phyloP scores from a whole-genome alignment of 2,797 vertebrate genomes.

The Sebastes paucispinis region DNA sequence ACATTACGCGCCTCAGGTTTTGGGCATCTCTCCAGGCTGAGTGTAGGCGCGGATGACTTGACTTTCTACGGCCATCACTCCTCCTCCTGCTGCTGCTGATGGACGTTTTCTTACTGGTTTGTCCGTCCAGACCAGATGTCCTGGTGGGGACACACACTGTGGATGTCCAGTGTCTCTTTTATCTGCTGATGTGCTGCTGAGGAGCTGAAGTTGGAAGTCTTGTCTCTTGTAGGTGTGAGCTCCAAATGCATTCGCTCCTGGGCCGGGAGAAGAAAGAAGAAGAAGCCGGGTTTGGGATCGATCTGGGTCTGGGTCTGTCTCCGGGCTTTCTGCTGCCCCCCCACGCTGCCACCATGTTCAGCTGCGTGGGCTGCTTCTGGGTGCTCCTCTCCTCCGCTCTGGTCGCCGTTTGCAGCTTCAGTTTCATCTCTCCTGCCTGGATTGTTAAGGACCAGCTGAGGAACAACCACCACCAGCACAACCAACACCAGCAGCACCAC shows the following conservation, averaged over 20 bases:
- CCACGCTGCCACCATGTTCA: slow-evolving; percentile 87
- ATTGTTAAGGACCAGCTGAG: slow-evolving; percentile 84
- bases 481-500: slow-evolving; percentile 26
- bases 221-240: slow-evolving; percentile 66
- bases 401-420: slow-evolving; percentile 88
- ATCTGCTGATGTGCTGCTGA: slow-evolving; percentile 47
- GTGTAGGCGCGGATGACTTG: slow-evolving; percentile 39
- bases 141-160: slow-evolving; percentile 12
- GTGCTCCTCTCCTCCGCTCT: slow-evolving; percentile 89
- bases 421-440: slow-evolving; percentile 91
- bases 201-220: slow-evolving; percentile 62
- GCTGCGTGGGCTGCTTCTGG: slow-evolving; percentile 93
- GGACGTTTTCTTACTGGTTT: slow-evolving; percentile 8
- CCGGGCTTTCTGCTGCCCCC: slow-evolving; percentile 69
- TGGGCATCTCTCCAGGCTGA: slow-evolving; percentile 7
- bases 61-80: slow-evolving; percentile 11
- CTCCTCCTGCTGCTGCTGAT: not conserved
- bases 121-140: slow-evolving; percentile 47
- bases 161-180: slow-evolving; percentile 20
- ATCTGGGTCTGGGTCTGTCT: slow-evolving; percentile 77
- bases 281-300: slow-evolving; percentile 80
- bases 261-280: slow-evolving; percentile 83
- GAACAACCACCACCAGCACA: slow-evolving; percentile 51
- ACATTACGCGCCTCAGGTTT: slow-evolving; percentile 45
- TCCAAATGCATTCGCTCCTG: slow-evolving; percentile 87